These are phyloP conservation scores for Acipenser oxyrinchus DNA, from an alignment of 2,797 vertebrate genomes.

Conservation along the genomic window DNA sequence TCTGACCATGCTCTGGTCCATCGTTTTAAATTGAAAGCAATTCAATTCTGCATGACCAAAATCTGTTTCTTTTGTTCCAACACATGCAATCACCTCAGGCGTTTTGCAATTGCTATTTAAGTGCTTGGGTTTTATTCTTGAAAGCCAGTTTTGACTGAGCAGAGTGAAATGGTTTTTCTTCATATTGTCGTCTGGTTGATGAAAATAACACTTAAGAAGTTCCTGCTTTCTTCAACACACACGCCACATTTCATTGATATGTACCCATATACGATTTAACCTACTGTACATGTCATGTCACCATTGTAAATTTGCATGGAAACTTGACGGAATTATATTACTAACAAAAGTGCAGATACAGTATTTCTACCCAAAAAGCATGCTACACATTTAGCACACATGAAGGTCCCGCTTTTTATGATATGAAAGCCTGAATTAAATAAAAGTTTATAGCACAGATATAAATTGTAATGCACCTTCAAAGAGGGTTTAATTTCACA, in stretches of 20 bases:
- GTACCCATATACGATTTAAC: no score
- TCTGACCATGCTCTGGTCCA: constrained; percentile 37
- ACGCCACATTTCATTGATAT: background rate
- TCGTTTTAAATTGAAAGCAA: constrained; percentile 46
- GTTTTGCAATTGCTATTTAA: constrained; percentile 33
- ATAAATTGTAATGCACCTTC: no score
- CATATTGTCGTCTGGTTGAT: constrained; percentile 7
- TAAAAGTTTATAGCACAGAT: no score
- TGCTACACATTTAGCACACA: no score
- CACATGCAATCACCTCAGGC: constrained; percentile 42
- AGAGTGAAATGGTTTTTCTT: constrained; percentile 22
- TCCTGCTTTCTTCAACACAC: background rate
- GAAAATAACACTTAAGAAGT: constrained; percentile 16
- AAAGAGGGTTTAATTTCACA: no score
- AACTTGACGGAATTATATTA: background rate
- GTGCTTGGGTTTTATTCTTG: constrained; percentile 37
- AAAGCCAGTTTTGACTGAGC: constrained; percentile 43
- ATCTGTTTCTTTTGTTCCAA: constrained; percentile 50
- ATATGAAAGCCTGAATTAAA: no score
- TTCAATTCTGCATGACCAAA: constrained; percentile 54
- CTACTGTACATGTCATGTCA: background rate
- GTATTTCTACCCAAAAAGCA: no score
- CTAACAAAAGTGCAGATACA: no score
- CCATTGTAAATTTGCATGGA: background rate
- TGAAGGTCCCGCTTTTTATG: no score